Evolutionary conservation across 2,888 invertebrate genomes (phyloP).

Genomic region (Drosophila mulleri): DNA sequence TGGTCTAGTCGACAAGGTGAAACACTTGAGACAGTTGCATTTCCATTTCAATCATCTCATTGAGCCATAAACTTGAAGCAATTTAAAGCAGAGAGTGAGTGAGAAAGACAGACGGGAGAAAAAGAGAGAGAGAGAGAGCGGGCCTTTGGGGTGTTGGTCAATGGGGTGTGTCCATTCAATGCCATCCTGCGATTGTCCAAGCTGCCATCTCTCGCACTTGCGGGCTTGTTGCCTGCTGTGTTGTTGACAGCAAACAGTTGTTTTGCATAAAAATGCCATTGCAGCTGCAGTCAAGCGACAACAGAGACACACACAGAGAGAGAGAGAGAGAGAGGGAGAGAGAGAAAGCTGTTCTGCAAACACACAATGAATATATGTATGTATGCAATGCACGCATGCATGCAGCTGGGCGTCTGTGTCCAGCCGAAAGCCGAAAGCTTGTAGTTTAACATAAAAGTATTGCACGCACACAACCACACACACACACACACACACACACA

Average conservation of each 20-base stretch:
- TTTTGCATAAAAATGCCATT: constrained; percentile 79
- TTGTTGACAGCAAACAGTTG: constrained; percentile 79
- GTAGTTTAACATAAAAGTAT: constrained; percentile 28
- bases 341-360: constrained; percentile 44
- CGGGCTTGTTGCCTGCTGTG: constrained; percentile 59
- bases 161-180: constrained; percentile 27
- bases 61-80: constrained; percentile 52
- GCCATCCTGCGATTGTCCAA: constrained; percentile 24
- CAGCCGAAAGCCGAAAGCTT: constrained; percentile 32
- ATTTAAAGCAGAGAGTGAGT: constrained; percentile 24
- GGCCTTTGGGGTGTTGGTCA: background rate
- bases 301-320: constrained; percentile 5
- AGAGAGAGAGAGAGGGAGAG: constrained; percentile 5
- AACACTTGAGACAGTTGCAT: constrained; percentile 6
- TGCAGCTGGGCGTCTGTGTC: constrained; percentile 24
- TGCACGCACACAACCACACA: background rate
- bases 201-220: constrained; percentile 3
- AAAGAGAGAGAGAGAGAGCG: background rate
- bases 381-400: constrained; percentile 16
- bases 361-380: constrained; percentile 68
- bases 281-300: constrained; percentile 59
- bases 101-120: background rate
- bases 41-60: constrained; percentile 54
- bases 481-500: background rate
- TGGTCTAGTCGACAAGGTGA: constrained; percentile 7